phyloP scores from a whole-genome alignment of 2,113 vertebrate genomes.

The Vulpes vulpes region DNA sequence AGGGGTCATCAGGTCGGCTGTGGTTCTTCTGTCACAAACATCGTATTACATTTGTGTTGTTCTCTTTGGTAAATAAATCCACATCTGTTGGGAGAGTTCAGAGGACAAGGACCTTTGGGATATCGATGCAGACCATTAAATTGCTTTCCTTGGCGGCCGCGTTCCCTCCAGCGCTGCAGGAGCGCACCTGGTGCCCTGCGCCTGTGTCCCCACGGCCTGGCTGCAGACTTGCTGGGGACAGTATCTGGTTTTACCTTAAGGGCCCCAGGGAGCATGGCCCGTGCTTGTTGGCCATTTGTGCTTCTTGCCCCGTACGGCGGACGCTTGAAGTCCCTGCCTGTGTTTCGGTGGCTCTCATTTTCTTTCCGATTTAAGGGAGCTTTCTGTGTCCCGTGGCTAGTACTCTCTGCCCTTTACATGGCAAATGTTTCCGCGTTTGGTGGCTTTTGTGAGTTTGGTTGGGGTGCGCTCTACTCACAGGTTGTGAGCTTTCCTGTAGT shows the following conservation, averaged over 20 bases:
- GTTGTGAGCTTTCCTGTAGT: background rate
- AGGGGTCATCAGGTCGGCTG: too few relatives aligned
- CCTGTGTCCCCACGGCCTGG: fast-evolving
- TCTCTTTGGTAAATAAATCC: background rate
- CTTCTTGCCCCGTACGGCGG: background rate
- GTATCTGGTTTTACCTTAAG: too few relatives aligned
- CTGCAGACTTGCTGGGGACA: too few relatives aligned
- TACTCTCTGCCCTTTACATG: background rate
- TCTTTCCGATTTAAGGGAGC: fast-evolving
- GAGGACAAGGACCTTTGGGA: too few relatives aligned
- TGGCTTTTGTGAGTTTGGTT: too few relatives aligned
- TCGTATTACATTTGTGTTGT: background rate
- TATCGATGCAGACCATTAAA: too few relatives aligned
- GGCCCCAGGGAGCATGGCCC: fast-evolving
- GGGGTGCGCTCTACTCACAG: fast-evolving
- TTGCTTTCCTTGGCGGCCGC: background rate
- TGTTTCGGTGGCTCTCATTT: background rate
- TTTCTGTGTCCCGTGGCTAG: fast-evolving
- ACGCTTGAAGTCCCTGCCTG: background rate
- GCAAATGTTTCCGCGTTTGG: background rate
- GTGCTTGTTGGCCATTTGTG: fast-evolving
- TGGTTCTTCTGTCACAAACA: background rate
- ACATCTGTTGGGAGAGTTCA: too few relatives aligned
- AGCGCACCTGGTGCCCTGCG: fast-evolving
- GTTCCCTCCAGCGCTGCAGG: fast-evolving